Evolutionary conservation across 1,140 invertebrate genomes (phyloP), one percentile per base, ranked within the genome.

Genomic region (Tetragonula clypearis): DNA sequence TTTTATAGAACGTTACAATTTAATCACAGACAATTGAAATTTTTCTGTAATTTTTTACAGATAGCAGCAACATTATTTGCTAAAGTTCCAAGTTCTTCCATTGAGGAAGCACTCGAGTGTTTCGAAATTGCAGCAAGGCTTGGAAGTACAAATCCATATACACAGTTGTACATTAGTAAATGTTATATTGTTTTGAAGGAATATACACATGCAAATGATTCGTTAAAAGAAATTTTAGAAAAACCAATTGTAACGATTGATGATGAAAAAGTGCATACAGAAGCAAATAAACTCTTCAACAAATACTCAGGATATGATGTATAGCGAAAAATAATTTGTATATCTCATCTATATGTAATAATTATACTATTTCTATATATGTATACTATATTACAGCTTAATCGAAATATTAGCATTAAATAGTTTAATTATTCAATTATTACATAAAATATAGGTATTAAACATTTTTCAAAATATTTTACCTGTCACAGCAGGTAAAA

Each of bases 131-230:
- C 97, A 35, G 97, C 98, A 86, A 94, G 94, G 81, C 92, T 97
- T 93, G 56, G 91, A 95, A 71, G 95, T 96, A 53, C 96, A 97
- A 74, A 65, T 95, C 96, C 97, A 91, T 96, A 97, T 90, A 98
- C 97, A 92, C 95, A 96, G 86, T 93, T 97, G 26, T 96, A 95
- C 88, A 93, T 98, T 82, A 97, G 96, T 35, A 97, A 98, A 93
- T 96, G 96, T 92, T 96, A 96, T 88, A 95, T 97, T 86, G 95
- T 95, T 72, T 89, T 95, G 81, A 94, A 93, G 58, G 92, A 96
- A 15, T 96, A 96, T 88, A 77, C 95, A 71, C 92, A 95, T 81
- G 97, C 95, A n/a, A 90, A 96, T 1, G 77, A 95, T 74, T 97
- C 95, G 95, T 92, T 97, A 23, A 95, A 95, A 69, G 93, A 95